These are phyloP conservation scores for Conomelus anceps DNA, from an alignment of 2,888 invertebrate genomes.

Conservation along the genomic window DNA sequence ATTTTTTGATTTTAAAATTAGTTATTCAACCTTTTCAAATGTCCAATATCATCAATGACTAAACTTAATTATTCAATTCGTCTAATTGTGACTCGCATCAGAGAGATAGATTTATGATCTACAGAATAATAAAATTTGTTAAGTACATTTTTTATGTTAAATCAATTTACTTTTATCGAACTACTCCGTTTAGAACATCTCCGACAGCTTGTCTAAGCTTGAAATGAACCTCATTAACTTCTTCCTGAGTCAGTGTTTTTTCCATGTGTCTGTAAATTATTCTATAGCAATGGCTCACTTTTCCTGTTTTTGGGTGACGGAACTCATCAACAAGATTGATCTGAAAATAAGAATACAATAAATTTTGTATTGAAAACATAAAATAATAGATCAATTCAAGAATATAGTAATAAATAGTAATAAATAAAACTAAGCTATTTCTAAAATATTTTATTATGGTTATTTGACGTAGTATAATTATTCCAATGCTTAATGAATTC, in stretches of 20 bases:
- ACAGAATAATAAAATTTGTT: neutral
- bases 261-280: conserved; percentile 92
- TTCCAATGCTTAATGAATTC: too few species aligned
- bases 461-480: too few species aligned
- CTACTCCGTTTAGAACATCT: conserved; percentile 45
- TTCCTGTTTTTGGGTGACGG: conserved; percentile 73
- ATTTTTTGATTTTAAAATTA: too few species aligned
- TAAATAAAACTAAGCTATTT: too few species aligned
- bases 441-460: too few species aligned
- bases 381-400: neutral
- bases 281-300: conserved; percentile 80
- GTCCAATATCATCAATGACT: too few species aligned
- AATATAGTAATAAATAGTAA: too few species aligned
- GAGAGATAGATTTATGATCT: too few species aligned
- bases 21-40: too few species aligned
- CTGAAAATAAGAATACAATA: conserved; percentile 43
- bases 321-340: conserved; percentile 81
- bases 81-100: too few species aligned
- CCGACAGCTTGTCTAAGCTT: conserved; percentile 57
- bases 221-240: conserved; percentile 79
- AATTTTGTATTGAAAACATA: neutral
- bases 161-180: conserved; percentile 38
- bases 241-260: conserved; percentile 73
- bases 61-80: too few species aligned
- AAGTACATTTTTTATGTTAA: neutral